Conservation (phyloP, 2,113 vertebrate genomes). For the Dascyllus trimaculatus region DNA sequence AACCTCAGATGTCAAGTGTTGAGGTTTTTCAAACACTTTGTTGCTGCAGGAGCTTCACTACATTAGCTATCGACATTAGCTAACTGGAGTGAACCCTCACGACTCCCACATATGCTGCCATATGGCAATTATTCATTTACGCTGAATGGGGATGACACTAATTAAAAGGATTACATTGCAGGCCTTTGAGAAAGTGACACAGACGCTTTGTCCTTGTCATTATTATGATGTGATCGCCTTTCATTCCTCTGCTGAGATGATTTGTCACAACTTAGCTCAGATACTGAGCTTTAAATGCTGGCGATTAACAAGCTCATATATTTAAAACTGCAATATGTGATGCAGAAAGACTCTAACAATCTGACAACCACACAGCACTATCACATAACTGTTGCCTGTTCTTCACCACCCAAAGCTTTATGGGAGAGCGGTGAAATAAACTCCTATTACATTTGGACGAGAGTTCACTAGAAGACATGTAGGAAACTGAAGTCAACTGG, state of each 20-base stretch:
- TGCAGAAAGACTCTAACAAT: too few relatives aligned
- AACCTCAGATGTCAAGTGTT: conserved; percentile 15
- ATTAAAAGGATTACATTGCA: conserved; percentile 36
- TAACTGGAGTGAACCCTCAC: conserved; percentile 37
- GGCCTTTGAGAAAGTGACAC: background rate
- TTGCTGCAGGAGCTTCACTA: background rate
- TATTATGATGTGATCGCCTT: background rate
- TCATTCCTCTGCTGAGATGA: background rate
- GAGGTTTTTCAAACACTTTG: conserved; percentile 21
- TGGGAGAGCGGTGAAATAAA: too few relatives aligned
- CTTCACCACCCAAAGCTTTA: too few relatives aligned
- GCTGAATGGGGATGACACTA: background rate
- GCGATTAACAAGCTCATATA: background rate
- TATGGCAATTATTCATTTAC: conserved; percentile 1
- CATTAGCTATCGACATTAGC: background rate
- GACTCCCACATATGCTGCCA: background rate
- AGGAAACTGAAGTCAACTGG: too few relatives aligned
- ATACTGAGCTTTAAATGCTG: background rate
- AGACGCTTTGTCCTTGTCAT: background rate
- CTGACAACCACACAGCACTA: too few relatives aligned
- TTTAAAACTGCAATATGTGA: background rate
- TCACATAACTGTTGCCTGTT: too few relatives aligned
- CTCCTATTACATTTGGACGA: too few relatives aligned
- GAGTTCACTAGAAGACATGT: too few relatives aligned
- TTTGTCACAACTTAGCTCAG: background rate